Evolutionary conservation across 1,140 invertebrate species (phyloP).

Genomic region (Drosophila arawakana): DNA sequence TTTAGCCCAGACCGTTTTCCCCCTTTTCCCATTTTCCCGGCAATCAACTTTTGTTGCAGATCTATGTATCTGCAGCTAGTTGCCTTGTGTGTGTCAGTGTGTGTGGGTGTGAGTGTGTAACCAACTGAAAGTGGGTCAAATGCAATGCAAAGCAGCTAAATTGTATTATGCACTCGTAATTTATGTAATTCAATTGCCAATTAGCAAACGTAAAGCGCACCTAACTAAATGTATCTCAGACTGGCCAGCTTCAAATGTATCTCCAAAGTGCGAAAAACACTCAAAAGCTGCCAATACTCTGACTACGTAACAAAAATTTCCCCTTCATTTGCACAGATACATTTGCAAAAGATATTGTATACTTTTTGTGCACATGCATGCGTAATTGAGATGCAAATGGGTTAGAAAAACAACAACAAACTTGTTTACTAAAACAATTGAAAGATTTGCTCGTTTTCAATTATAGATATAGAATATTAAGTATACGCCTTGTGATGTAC

Average conservation of each 20-base stretch:
- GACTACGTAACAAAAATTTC: background rate
- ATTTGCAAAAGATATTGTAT: background rate
- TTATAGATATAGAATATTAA: background rate
- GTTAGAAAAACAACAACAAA: no score
- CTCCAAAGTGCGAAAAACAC: conserved; percentile 42
- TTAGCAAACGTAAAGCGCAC: conserved; percentile 51
- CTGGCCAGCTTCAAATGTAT: conserved; percentile 10
- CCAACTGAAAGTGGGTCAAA: conserved; percentile 63
- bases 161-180: conserved; percentile 60
- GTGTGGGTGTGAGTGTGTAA: background rate
- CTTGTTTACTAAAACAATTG: no score
- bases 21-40: background rate
- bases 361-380: background rate
- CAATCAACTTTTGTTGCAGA: conserved; percentile 13
- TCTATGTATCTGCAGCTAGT: conserved; percentile 10
- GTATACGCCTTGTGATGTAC: background rate
- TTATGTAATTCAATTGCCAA: conserved; percentile 71
- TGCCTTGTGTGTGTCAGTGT: background rate
- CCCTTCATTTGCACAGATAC: background rate
- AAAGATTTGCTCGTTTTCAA: no score
- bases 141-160: conserved; percentile 47
- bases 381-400: background rate
- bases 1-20: background rate
- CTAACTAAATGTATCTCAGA: conserved; percentile 19
- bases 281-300: conserved; percentile 11